Base-by-base conservation (phyloP, 2,888 invertebrate genomes). In the Cephus nigrinus region DNA sequence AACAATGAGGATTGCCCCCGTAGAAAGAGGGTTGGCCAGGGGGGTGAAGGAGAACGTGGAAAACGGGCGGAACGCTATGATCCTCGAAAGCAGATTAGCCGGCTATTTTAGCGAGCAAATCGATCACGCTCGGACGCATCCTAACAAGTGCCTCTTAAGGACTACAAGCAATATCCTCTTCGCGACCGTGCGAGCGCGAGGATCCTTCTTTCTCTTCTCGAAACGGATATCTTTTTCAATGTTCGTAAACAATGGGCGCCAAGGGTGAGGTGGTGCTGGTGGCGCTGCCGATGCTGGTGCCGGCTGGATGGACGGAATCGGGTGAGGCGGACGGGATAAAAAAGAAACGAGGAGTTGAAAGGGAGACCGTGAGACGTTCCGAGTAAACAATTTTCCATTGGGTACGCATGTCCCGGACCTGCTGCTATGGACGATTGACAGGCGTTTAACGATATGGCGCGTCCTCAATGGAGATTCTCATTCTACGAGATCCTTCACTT, bases 121-220 rank as follows among this genome's bases (percentile, higher is more conserved):
- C 86, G 88, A 87, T 87, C 84, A 90, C 86, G 90, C 88, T 86
- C 88, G 89, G 88, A 84, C 87, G 89, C 86, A 88, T 82, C 85
- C 82, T 84, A 88, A 90, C 90, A 88, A 90, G 90, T 88, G 88
- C 85, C 89, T 88, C 87, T 89, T 87, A 87, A 87, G 88, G 83
- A 85, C 71, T 71, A 30, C 32, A 40, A 40, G 40, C 40, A 40
- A 40, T 40, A 40, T 15, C 40, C 40, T 40, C 15, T 40, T 74
- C 74, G 81, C 79, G 84, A 86, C 84, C 84, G 83, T 83, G 83
- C 86, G 84, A 84, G 85, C 86, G 85, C 86, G 80, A 84, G 79
- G 86, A 82, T 86, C 80, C 23, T 69, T 31, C 69, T 30, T 69
- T 31, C 79, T 81, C 80, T 81, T 81, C 82, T 81, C 73, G 85